phyloP scores from a whole-genome alignment of 2,888 invertebrate species.

The Caenorhabditis sp. region DNA sequence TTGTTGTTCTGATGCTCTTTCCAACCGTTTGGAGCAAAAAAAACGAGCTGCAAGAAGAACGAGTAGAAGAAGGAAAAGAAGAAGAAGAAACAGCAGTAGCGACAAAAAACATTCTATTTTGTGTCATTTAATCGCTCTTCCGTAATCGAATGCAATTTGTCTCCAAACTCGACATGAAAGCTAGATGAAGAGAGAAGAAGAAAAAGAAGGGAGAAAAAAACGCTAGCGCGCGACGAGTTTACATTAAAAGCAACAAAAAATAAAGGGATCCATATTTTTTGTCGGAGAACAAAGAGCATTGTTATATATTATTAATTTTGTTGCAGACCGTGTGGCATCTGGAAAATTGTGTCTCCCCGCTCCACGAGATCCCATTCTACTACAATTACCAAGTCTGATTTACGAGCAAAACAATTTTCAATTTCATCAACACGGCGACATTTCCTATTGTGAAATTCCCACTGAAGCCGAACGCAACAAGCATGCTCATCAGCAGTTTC shows the following conservation, averaged over 20 bases:
- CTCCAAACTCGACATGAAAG: conserved; percentile 3
- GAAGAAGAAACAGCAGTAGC: not conserved
- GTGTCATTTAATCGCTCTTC: conserved; percentile 1
- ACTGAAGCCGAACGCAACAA: conserved; percentile 54
- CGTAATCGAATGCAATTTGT: conserved; percentile 6
- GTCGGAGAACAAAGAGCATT: not conserved
- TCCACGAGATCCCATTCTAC: conserved; percentile 42
- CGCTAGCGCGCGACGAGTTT: too few relatives aligned
- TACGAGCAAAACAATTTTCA: conserved; percentile 53
- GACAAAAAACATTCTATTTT: conserved; percentile 2
- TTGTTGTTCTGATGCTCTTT: not conserved
- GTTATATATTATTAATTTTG: not conserved
- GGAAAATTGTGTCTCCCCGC: conserved; percentile 32
- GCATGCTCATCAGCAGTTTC: conserved; percentile 28
- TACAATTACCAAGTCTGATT: conserved; percentile 29
- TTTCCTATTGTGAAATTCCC: conserved; percentile 66
- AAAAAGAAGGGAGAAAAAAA: not conserved
- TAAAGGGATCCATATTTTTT: not conserved
- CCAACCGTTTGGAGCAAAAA: not conserved
- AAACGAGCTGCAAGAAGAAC: not conserved
- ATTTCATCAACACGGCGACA: conserved; percentile 68
- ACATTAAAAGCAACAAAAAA: not conserved
- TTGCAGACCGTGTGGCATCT: conserved; percentile 35
- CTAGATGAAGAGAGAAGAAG: not conserved
- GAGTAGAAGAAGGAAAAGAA: not conserved